Percentiles rank a stretch among this genome's conserved stretches.
phyloP scores from a whole-genome alignment of 2,888 invertebrate genomes.

The Patella pellucida region DNA sequence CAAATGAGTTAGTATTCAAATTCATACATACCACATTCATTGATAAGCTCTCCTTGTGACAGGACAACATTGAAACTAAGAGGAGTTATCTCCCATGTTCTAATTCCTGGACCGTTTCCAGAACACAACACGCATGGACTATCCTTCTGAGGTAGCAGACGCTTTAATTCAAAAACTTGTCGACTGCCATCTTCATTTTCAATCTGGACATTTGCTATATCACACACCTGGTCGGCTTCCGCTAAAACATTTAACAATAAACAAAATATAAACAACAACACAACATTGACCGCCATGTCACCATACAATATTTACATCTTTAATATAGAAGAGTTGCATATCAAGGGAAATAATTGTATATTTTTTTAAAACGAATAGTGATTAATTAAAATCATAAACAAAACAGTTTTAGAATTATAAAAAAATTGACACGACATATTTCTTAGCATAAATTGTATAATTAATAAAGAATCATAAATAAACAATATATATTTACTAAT shows the following conservation, averaged over 20 bases:
- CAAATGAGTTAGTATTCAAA: too few species aligned
- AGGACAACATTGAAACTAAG: slow-evolving; percentile 50
- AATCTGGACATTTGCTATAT: slow-evolving; percentile 54
- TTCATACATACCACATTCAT: slow-evolving; percentile 47
- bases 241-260: slow-evolving; percentile 11
- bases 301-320: slow-evolving; percentile 2
- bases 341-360: slow-evolving; percentile 13
- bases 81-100: slow-evolving; percentile 32
- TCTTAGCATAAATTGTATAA: too few species aligned
- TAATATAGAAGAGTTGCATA: not conserved
- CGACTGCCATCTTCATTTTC: slow-evolving; percentile 59
- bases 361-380: too few species aligned
- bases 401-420: too few species aligned
- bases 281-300: slow-evolving; percentile 27
- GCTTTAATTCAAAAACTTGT: slow-evolving; percentile 58
- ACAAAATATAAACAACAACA: slow-evolving; percentile 14
- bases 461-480: too few species aligned
- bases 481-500: too few species aligned
- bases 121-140: slow-evolving; percentile 48
- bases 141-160: slow-evolving; percentile 48
- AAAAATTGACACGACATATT: too few species aligned
- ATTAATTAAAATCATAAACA: too few species aligned
- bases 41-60: slow-evolving; percentile 51
- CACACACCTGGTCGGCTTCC: slow-evolving; percentile 32
- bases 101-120: slow-evolving; percentile 13